A percentile compares a stretch with the other conserved stretches of the same genome.
These are phyloP conservation scores for Macrophya annulata DNA, from an alignment of 2,888 invertebrate species.

Conservation along the genomic window DNA sequence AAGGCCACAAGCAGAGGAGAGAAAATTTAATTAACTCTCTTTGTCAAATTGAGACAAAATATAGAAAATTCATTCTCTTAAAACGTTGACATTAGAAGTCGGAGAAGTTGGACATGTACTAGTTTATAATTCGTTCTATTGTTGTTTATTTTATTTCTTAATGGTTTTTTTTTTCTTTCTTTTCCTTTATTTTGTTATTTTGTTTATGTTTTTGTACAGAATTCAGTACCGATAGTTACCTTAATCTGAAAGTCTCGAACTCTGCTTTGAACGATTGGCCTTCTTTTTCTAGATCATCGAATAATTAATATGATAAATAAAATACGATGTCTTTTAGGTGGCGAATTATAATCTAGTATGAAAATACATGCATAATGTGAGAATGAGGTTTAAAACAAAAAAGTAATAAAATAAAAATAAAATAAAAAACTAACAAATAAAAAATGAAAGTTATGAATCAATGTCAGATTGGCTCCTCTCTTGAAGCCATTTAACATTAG, in stretches of 20 bases:
- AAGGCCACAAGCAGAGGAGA: conserved; percentile 45
- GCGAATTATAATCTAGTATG: conserved; percentile 40
- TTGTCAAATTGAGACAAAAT: not conserved
- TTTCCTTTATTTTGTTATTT: not conserved
- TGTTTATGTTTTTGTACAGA: not conserved
- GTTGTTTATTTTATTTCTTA: not conserved
- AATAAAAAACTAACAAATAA: not conserved
- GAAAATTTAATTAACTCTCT: not conserved
- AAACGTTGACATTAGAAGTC: conserved; percentile 32
- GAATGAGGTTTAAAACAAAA: not conserved
- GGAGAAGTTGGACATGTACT: conserved; percentile 30
- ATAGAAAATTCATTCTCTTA: conserved; percentile 32
- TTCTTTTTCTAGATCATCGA: conserved; percentile 3
- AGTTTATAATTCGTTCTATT: conserved; percentile 38
- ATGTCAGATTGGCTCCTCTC: not conserved
- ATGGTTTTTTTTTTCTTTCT: not conserved
- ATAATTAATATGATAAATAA: conserved; percentile 15
- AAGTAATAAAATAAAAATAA: not conserved
- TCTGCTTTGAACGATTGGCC: conserved; percentile 3
- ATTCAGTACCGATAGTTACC: not conserved
- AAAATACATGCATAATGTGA: conserved; percentile 11
- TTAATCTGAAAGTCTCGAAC: not conserved
- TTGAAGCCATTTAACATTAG: conserved; percentile 12
- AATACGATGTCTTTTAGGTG: not conserved
- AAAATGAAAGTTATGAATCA: not conserved